These are phyloP conservation scores for Chrysomela aeneicollis DNA, from an alignment of 2,888 invertebrate species.

Conservation along the genomic window DNA sequence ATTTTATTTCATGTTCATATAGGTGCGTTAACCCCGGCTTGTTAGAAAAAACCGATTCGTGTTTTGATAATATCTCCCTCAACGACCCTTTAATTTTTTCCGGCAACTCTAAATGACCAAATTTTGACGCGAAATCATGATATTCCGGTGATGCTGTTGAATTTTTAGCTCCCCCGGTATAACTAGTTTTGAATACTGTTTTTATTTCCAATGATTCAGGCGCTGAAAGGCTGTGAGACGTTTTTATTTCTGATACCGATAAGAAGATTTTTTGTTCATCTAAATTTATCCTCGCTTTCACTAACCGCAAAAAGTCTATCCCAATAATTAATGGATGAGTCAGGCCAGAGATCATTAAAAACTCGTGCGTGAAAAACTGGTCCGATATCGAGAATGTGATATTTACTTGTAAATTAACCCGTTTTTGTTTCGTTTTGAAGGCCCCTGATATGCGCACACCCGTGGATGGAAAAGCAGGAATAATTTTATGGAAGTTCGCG, in stretches of 20 bases:
- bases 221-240: not conserved
- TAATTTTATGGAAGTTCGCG: not conserved
- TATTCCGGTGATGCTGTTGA: too few relatives aligned
- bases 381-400: not conserved
- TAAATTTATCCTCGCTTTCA: not conserved
- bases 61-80: too few relatives aligned
- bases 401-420: not conserved
- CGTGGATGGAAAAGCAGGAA: not conserved
- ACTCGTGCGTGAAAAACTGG: not conserved
- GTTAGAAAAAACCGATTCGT: too few relatives aligned
- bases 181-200: not conserved
- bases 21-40: too few relatives aligned
- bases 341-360: not conserved
- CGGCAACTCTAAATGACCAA: too few relatives aligned
- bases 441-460: slow-evolving; percentile 19
- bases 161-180: too few relatives aligned
- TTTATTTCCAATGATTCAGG: not conserved
- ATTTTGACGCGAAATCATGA: too few relatives aligned
- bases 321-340: not conserved
- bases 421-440: slow-evolving; percentile 13
- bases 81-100: too few relatives aligned
- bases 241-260: not conserved
- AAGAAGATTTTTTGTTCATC: not conserved
- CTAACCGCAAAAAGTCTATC: not conserved
- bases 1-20: too few relatives aligned